phyloP scores from a whole-genome alignment of 2,888 invertebrate genomes.

The Carabus problematicus region DNA sequence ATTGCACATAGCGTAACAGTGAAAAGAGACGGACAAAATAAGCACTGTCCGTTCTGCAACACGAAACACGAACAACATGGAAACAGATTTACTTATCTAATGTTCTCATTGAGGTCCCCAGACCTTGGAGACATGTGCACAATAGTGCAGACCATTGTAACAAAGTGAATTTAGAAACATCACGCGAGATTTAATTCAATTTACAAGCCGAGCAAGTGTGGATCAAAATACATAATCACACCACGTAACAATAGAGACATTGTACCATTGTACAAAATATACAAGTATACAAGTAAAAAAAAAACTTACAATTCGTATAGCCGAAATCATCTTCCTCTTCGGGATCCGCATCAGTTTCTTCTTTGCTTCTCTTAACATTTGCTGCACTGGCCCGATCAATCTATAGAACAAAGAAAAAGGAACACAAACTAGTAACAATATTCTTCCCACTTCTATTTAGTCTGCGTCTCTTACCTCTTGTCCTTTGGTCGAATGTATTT shows the following conservation, averaged over 20 bases:
- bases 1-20: slow-evolving; percentile 3
- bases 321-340: slow-evolving; percentile 92
- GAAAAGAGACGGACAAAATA: slow-evolving; percentile 1
- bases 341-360: slow-evolving; percentile 79
- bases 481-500: slow-evolving; percentile 78
- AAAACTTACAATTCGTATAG: slow-evolving; percentile 86
- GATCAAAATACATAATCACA: not conserved
- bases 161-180: not conserved
- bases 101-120: not conserved
- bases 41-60: not conserved
- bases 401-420: slow-evolving; percentile 61
- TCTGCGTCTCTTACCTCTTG: slow-evolving; percentile 66
- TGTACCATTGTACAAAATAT: not conserved
- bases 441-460: not conserved
- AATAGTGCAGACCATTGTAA: not conserved
- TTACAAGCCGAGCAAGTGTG: not conserved
- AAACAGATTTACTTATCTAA: slow-evolving; percentile 10
- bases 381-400: slow-evolving; percentile 90
- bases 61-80: not conserved
- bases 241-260: not conserved
- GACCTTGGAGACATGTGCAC: too few relatives aligned
- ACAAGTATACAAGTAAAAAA: not conserved
- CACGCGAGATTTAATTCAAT: not conserved
- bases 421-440: not conserved
- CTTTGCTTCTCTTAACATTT: slow-evolving; percentile 77